Percentiles rank a stretch among this genome's conserved stretches.
These are phyloP conservation scores for Halcyon smyrnensis DNA, from an alignment of 2,797 vertebrate species.

Conservation along the genomic window DNA sequence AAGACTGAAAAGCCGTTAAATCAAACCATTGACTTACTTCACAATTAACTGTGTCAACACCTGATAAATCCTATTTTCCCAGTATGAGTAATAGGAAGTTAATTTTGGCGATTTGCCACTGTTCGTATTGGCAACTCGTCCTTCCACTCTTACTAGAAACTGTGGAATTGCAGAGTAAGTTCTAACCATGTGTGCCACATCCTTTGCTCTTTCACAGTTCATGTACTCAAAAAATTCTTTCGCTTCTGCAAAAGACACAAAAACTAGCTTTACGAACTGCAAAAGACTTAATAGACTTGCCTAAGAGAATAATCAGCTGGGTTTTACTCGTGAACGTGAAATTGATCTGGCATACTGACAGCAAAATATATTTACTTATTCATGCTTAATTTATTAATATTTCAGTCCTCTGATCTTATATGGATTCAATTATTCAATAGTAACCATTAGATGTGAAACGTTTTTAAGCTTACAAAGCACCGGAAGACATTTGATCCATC, in stretches of 20 bases:
- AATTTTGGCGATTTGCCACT: conserved; percentile 86
- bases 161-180: conserved; percentile 87
- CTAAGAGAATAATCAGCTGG: neutral
- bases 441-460: neutral
- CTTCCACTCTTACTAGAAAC: conserved; percentile 88
- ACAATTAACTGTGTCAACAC: conserved; percentile 86
- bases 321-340: neutral
- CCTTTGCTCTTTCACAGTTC: conserved; percentile 82
- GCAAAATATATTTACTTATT: neutral
- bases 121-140: conserved; percentile 84
- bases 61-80: conserved; percentile 89
- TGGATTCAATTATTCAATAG: neutral
- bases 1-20: neutral
- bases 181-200: conserved; percentile 79
- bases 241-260: conserved; percentile 78
- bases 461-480: neutral
- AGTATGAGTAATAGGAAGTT: conserved; percentile 86
- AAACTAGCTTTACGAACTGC: neutral
- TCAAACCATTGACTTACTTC: conserved; percentile 79
- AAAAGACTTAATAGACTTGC: neutral
- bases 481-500: neutral
- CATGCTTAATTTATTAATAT: neutral
- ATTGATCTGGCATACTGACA: neutral
- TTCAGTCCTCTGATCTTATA: neutral
- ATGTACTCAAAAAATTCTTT: conserved; percentile 90